Conservation (phyloP, 2,797 vertebrate genomes). For the Oreonectes daqikongensis region DNA sequence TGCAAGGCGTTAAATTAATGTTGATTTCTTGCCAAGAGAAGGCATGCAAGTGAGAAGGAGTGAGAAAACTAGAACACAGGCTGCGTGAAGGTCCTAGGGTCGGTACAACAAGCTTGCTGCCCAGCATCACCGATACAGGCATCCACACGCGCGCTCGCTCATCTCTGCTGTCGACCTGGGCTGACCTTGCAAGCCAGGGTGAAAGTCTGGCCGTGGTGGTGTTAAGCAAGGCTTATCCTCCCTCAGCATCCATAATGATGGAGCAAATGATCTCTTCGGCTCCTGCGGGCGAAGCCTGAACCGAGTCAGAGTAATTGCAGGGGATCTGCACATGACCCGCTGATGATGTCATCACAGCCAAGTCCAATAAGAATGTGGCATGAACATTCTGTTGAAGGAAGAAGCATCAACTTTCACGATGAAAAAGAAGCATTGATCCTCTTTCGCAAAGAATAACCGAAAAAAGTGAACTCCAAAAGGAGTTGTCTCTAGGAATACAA, state of each 20-base stretch:
- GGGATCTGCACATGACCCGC: conserved; percentile 4
- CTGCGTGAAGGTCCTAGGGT: conserved; percentile 45
- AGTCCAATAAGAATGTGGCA: background rate
- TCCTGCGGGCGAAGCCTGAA: background rate
- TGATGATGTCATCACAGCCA: background rate
- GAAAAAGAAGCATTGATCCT: conserved; percentile 67
- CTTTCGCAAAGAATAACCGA: conserved; percentile 68
- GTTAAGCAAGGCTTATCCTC: conserved; percentile 61
- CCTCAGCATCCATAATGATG: conserved; percentile 69
- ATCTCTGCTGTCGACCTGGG: conserved; percentile 25
- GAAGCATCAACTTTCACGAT: background rate
- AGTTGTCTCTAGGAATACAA: conserved; percentile 61
- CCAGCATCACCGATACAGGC: conserved; percentile 53
- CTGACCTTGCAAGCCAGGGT: conserved; percentile 12
- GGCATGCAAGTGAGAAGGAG: conserved; percentile 26
- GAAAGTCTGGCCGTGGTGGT: conserved; percentile 64
- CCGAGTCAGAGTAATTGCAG: conserved; percentile 11
- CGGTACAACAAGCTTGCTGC: conserved; percentile 56
- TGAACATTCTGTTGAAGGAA: background rate
- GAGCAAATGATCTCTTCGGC: conserved; percentile 64
- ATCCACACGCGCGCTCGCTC: conserved; percentile 34
- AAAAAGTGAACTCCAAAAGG: conserved; percentile 69
- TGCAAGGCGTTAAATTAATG: conserved; percentile 44
- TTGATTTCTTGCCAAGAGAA: conserved; percentile 40
- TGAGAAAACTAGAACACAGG: conserved; percentile 17